Percentiles rank a stretch among this genome's conserved stretches.
Evolutionary conservation across 37 sponge, comb jelly and placozoan species (phyloP).

Genomic region (Oopsacas minuta): DNA sequence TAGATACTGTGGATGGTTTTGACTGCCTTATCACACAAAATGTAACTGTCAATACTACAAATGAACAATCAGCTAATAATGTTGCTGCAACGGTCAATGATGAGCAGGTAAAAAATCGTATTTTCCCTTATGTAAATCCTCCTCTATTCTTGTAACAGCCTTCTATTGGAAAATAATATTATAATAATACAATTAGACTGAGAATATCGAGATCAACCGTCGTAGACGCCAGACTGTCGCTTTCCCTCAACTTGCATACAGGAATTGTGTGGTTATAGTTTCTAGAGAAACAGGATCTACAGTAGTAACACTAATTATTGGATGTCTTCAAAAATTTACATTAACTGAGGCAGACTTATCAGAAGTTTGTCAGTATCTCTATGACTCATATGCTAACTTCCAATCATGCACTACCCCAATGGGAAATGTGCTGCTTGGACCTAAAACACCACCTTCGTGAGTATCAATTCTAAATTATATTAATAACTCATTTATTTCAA

Average conservation of each 20-base stretch:
- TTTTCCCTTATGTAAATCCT: too few species aligned
- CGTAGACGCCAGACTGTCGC: neutral
- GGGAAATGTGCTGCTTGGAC: neutral
- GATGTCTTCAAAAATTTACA: neutral
- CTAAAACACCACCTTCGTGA: neutral
- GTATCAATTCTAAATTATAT: neutral
- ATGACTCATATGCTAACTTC: constrained; percentile 9
- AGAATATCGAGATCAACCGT: neutral
- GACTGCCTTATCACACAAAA: neutral
- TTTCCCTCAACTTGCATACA: neutral
- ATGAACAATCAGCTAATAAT: neutral
- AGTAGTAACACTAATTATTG: neutral
- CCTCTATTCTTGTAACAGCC: too few species aligned
- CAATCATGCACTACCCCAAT: neutral
- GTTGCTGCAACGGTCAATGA: neutral
- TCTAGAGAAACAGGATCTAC: neutral
- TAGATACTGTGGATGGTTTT: neutral
- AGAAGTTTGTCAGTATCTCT: neutral
- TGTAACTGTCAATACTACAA: neutral
- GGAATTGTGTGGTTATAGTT: neutral
- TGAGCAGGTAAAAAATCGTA: neutral
- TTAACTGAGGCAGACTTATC: neutral
- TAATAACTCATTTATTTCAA: neutral
- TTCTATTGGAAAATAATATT: too few species aligned
- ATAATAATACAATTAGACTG: too few species aligned